Evolutionary conservation across 1,140 invertebrate genomes (phyloP).

Genomic region (Lordiphosa stackelbergi): DNA sequence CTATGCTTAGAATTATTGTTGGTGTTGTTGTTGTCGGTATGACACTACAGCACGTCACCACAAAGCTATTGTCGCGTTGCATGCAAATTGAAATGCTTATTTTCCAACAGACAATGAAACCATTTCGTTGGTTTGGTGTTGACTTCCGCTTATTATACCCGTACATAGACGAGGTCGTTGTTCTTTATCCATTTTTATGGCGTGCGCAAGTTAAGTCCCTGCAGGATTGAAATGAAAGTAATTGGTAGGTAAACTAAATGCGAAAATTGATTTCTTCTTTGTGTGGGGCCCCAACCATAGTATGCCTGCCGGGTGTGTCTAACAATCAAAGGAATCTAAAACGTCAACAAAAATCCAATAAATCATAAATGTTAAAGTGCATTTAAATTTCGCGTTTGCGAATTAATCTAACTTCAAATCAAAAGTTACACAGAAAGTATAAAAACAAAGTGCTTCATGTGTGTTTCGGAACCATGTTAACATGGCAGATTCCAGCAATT

Average conservation of each 20-base stretch:
- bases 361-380: slow-evolving; percentile 43
- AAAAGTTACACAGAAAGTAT: not conserved
- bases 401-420: slow-evolving; percentile 2
- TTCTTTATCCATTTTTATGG: slow-evolving; percentile 19
- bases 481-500: slow-evolving; percentile 51
- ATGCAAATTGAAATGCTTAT: slow-evolving; percentile 39
- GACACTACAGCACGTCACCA: slow-evolving; percentile 26
- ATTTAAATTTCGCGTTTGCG: slow-evolving; percentile 29
- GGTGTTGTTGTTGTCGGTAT: slow-evolving; percentile 30
- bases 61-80: not conserved
- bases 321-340: slow-evolving; percentile 18
- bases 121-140: slow-evolving; percentile 18
- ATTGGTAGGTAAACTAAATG: slow-evolving; percentile 2
- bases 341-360: not conserved
- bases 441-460: slow-evolving; percentile 3
- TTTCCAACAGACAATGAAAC: slow-evolving; percentile 12
- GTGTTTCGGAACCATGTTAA: slow-evolving; percentile 45
- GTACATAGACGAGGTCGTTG: slow-evolving; percentile 39
- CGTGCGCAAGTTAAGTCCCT: slow-evolving; percentile 1
- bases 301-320: too few relatives aligned
- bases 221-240: slow-evolving; percentile 4
- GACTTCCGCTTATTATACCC: slow-evolving; percentile 25
- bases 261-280: slow-evolving; percentile 4
- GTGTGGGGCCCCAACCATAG: too few relatives aligned
- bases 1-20: slow-evolving; percentile 8